phyloP scores from a whole-genome alignment of 2,113 vertebrate genomes.

The Lonchura striata region DNA sequence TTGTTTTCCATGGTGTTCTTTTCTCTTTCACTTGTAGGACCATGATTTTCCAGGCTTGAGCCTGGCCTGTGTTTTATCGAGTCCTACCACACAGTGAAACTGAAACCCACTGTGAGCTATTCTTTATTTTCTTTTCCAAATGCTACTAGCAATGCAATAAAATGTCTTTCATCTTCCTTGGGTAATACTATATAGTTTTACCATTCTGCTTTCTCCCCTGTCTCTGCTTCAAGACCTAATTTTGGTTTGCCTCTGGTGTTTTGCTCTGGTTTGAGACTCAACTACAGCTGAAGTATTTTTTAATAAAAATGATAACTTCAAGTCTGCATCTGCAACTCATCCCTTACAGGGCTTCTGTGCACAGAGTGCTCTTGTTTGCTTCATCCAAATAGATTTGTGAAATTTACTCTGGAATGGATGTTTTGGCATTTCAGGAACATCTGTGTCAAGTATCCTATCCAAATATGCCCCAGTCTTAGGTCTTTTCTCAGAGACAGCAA shows the following conservation, averaged over 20 bases:
- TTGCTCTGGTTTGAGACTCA: not conserved
- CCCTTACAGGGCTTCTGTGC: not conserved
- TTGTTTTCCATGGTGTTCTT: not conserved
- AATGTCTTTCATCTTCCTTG: not conserved
- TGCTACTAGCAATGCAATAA: not conserved
- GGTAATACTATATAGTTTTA: not conserved
- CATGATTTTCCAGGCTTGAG: not conserved
- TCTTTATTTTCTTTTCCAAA: not conserved
- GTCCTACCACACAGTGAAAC: not conserved
- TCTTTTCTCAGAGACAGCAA: not conserved
- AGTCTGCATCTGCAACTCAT: not conserved
- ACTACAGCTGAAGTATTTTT: not conserved
- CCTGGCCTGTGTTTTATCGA: not conserved
- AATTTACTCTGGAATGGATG: not conserved
- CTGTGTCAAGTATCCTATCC: not conserved
- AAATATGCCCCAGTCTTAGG: accelerated
- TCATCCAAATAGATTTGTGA: not conserved
- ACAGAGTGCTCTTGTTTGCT: not conserved
- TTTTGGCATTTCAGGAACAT: not conserved
- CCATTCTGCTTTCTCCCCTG: not conserved
- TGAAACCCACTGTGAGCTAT: not conserved
- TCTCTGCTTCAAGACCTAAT: not conserved
- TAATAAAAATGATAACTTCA: constrained; percentile 21
- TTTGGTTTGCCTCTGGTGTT: constrained; percentile 11
- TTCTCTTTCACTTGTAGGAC: not conserved